Evolutionary conservation across 2,797 vertebrate genomes (phyloP), one percentile per base, ranked within the genome.

Genomic region (Hypotaenidia philippensis): DNA sequence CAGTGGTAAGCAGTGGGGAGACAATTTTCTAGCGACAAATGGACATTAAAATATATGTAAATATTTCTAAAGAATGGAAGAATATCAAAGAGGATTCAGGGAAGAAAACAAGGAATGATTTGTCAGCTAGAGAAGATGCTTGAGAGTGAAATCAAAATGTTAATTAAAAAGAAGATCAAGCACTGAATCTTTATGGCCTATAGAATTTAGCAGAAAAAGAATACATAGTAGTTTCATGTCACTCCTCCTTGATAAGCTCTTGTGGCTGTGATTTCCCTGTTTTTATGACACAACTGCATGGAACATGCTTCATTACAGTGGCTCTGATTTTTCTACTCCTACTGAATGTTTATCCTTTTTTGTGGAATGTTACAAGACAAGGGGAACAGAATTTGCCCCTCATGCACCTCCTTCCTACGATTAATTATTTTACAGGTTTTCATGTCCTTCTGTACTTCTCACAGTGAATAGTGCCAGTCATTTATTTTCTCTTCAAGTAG

Each of bases 401-500:
- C 23, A n/a, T 68, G 29, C 12, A 68, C 27, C 29, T 75, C 69
- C 31, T 85, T 74, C 32, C 47, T 52, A 34, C 3, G 44, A 59
- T 55, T 56, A 52, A 50, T 57, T 69, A 23, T 53, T 90, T 89
- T 52, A 55, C 12, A 70, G 36, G 9, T 19, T 69, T 89, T 90
- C 81, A 34, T 71, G 26, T 61, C 68, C 8, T 85, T 75, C 83
- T 38, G 29, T 31, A n/a, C 34, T 74, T 89, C 60, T 89, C 36
- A 64, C 65, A 83, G 44, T 64, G 56, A 93, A 70, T 36, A 84
- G 26, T 6, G 32, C 31, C 53, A 92, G 57, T 45, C 0, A 1
- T 88, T 93, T 83, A 7, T 69, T 92, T 93, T 91, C 40, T 87
- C 21, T 61, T 81, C 38, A 52, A 61, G 25, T 45, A 50, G 90